Base-by-base conservation (phyloP, 2,113 vertebrate species). In the Notothenia coriiceps region DNA sequence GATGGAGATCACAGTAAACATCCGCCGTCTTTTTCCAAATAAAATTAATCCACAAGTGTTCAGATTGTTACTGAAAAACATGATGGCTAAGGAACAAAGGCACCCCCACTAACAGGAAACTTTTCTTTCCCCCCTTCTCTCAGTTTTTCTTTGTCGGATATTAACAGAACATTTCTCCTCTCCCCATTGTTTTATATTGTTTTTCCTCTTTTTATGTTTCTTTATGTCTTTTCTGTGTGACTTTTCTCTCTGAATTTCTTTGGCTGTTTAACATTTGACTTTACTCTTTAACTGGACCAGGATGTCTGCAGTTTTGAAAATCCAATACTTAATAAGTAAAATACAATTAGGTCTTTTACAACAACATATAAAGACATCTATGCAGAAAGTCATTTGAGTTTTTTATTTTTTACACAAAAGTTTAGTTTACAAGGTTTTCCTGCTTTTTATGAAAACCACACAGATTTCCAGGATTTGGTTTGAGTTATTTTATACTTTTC, bases 1-100 rank as follows among this genome's bases (percentile, higher is more conserved):
- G 25, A 13, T 5, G 35, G 15, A 81, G 46, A 79, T 70, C 86
- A 88, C 29, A 69, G 33, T 11, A 1, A 13, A 78, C 44, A 56
- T 15, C 29, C 63, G 1, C 40, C n/a, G 0, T 18, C 52, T 52
- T 2, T 52, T 40, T 51, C 46, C 46, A 56, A 17, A 66, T 54
- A 15, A 78, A 47, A 71, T 20, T 0, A 49, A 60, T 54, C 73
- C 62, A 76, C 44, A 10, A 46, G 49, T 43, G 35, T 33, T 44
- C 54, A 12, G 18, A 22, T 11, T 54, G 49, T 57, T 8, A 35
- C 6, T 12, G 4, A 55, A 17, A 66, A 46, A 57, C 22, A 55
- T 20, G 11, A 43, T 12, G 1, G 9, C 47, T 79, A 14, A n/a
- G 12, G 22, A 47, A 61, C 55, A 61, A 22, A 40, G 8, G 6